A percentile compares a stretch with the other conserved stretches of the same genome.
These are phyloP conservation scores for Pseudanteris insignis DNA, from an alignment of 2,888 invertebrate genomes.

Conservation along the genomic window DNA sequence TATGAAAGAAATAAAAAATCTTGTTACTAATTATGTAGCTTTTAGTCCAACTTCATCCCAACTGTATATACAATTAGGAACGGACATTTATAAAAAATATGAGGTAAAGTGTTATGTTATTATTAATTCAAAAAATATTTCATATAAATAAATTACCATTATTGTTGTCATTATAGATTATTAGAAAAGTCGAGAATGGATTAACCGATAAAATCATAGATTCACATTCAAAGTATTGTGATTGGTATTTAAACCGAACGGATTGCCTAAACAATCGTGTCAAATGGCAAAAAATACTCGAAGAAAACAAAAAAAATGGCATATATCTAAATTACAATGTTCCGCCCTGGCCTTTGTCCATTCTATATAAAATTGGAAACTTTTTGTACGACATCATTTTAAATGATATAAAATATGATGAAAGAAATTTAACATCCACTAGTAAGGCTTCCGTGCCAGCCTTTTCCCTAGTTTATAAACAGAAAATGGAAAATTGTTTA, in stretches of 20 bases:
- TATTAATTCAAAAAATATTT: not conserved
- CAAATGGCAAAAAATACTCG: slow-evolving; percentile 77
- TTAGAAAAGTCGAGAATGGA: no score
- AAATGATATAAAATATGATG: slow-evolving; percentile 84
- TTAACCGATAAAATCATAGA: slow-evolving; percentile 73
- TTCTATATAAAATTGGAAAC: slow-evolving; percentile 77
- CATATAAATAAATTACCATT: not conserved
- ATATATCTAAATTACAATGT: slow-evolving; percentile 68
- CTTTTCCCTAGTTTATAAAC: slow-evolving; percentile 81
- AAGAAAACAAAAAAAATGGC: slow-evolving; percentile 59
- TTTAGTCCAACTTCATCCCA: slow-evolving; percentile 77
- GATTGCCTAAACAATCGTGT: slow-evolving; percentile 68
- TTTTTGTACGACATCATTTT: slow-evolving; percentile 88
- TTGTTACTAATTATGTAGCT: slow-evolving; percentile 82
- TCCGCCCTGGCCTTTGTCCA: slow-evolving; percentile 74
- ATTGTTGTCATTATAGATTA: no score
- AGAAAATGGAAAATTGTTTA: slow-evolving; percentile 64
- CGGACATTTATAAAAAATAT: slow-evolving; percentile 53
- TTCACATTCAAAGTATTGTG: slow-evolving; percentile 73
- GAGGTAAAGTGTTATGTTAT: no score
- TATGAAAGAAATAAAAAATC: slow-evolving; percentile 74
- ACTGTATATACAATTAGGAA: slow-evolving; percentile 76
- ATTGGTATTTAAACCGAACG: slow-evolving; percentile 71
- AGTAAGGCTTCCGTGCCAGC: slow-evolving; percentile 73
- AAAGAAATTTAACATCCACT: slow-evolving; percentile 69